Conservation (phyloP, 2,113 vertebrate species). For the Rhynchomys soricoides region DNA sequence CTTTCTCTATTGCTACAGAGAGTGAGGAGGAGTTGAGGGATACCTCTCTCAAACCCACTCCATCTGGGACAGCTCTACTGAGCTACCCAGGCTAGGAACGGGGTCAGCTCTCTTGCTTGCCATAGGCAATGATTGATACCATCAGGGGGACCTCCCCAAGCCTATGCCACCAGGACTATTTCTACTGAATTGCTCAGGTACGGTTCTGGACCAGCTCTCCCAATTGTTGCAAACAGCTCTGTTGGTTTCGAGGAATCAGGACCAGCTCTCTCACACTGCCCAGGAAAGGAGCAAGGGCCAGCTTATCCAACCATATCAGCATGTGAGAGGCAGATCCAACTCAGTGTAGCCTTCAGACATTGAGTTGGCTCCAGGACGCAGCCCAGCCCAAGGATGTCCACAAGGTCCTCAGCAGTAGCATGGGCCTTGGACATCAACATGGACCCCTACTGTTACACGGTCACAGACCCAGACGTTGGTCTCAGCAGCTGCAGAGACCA, state of each 20-base stretch:
- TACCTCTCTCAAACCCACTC: too few relatives aligned
- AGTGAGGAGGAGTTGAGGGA: too few relatives aligned
- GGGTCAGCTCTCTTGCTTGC: too few relatives aligned
- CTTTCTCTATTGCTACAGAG: too few relatives aligned
- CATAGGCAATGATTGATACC: too few relatives aligned
- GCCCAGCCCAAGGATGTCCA: not conserved
- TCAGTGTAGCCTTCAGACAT: not conserved
- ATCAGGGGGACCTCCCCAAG: too few relatives aligned
- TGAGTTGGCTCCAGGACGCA: not conserved
- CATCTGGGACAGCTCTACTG: too few relatives aligned
- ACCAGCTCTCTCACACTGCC: not conserved
- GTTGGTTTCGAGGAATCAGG: not conserved
- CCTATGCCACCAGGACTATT: too few relatives aligned
- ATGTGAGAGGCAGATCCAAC: not conserved
- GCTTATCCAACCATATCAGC: fast-evolving
- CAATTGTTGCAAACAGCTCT: not conserved
- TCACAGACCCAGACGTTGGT: not conserved
- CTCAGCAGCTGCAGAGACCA: not conserved
- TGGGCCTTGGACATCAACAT: not conserved
- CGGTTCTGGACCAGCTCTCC: not conserved
- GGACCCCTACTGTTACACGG: not conserved
- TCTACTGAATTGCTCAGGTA: too few relatives aligned
- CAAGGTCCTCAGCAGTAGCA: not conserved
- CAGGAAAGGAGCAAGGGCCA: not conserved
- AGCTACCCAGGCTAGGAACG: too few relatives aligned